These are phyloP conservation scores for Synanthedon vespiformis DNA, from an alignment of 2,888 invertebrate species.

Conservation along the genomic window DNA sequence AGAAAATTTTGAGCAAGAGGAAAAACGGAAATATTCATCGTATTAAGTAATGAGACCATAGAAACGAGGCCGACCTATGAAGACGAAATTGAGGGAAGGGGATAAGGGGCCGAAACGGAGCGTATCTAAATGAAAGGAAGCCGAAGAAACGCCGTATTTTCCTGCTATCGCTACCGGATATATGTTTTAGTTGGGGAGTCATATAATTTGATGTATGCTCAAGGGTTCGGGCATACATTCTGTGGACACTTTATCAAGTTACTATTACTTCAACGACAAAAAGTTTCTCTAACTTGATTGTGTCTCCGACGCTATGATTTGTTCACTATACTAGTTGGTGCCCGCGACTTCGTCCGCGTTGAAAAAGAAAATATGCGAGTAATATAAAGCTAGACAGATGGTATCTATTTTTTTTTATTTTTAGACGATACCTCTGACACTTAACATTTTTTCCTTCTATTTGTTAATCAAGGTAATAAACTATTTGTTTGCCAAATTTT, in stretches of 20 bases:
- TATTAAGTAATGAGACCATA: slow-evolving; percentile 37
- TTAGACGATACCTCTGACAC: too few species aligned
- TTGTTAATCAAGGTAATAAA: too few species aligned
- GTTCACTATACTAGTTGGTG: too few species aligned
- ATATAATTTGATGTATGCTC: slow-evolving; percentile 35
- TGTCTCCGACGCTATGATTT: not conserved
- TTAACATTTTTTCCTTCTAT: too few species aligned
- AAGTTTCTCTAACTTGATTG: not conserved
- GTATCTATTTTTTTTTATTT: too few species aligned
- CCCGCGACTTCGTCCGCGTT: too few species aligned
- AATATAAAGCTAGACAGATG: too few species aligned
- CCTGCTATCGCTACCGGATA: slow-evolving; percentile 30
- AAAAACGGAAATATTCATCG: slow-evolving; percentile 29
- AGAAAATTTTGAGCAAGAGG: not conserved
- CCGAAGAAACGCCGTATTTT: slow-evolving; percentile 29
- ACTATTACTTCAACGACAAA: slow-evolving; percentile 3
- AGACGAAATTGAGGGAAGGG: slow-evolving; percentile 35
- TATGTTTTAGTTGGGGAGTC: slow-evolving; percentile 26
- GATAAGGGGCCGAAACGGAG: slow-evolving; percentile 30
- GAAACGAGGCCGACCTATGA: slow-evolving; percentile 29
- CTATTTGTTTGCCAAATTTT: too few species aligned
- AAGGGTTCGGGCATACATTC: slow-evolving; percentile 12
- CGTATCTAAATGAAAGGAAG: slow-evolving; percentile 41
- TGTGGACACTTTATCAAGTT: slow-evolving; percentile 7
- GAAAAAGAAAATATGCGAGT: too few species aligned